Evolutionary conservation across 2,888 invertebrate species (phyloP).

Genomic region (Aphodius granarius): DNA sequence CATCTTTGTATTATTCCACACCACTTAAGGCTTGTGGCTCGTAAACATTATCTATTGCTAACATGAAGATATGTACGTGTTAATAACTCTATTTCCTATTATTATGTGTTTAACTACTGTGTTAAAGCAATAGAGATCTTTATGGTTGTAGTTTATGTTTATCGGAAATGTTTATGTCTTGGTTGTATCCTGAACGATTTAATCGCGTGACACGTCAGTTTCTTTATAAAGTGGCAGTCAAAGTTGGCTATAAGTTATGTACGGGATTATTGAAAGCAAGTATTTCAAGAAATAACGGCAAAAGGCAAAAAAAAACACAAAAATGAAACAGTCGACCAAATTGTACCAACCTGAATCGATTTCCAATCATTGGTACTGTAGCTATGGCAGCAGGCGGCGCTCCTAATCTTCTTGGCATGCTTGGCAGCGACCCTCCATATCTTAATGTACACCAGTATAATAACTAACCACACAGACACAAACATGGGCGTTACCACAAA

Average conservation of each 20-base stretch:
- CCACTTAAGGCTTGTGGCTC: background rate
- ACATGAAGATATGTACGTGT: background rate
- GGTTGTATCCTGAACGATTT: too few relatives aligned
- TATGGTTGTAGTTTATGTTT: background rate
- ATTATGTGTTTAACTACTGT: background rate
- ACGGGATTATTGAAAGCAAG: too few relatives aligned
- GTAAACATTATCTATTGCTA: too few relatives aligned
- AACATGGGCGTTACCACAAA: conserved; percentile 70
- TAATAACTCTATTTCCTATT: background rate
- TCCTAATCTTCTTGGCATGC: conserved; percentile 69
- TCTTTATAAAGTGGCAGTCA: too few relatives aligned
- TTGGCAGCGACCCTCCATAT: conserved; percentile 78
- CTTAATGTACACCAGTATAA: conserved; percentile 74
- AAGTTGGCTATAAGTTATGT: too few relatives aligned
- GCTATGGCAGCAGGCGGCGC: conserved; percentile 60
- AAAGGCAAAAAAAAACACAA: background rate
- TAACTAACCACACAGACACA: conserved; percentile 71
- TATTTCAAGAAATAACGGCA: too few relatives aligned
- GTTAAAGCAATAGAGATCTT: background rate
- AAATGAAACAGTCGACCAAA: background rate
- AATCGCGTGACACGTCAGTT: too few relatives aligned
- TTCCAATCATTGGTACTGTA: conserved; percentile 66
- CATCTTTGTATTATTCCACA: background rate
- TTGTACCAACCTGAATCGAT: conserved; percentile 67
- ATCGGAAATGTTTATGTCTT: too few relatives aligned